A percentile compares a stretch with the other conserved stretches of the same genome.
Evolutionary conservation across 2,888 invertebrate genomes (phyloP).

Genomic region (Ashinkailepas kermadecensis): DNA sequence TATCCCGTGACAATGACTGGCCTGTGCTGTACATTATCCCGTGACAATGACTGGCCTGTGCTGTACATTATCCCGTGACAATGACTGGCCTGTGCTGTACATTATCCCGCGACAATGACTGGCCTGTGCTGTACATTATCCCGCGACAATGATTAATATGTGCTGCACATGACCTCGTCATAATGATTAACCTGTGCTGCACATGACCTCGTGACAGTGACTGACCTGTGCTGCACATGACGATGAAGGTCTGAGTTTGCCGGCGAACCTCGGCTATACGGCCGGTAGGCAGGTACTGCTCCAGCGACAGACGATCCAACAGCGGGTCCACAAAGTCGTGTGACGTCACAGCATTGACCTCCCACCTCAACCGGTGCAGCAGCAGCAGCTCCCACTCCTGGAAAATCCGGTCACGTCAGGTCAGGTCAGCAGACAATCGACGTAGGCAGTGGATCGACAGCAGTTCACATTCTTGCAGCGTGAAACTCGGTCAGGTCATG

Average conservation of each 20-base stretch:
- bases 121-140: too few relatives aligned
- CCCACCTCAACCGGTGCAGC: slow-evolving; percentile 85
- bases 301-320: slow-evolving; percentile 62
- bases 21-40: too few relatives aligned
- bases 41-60: too few relatives aligned
- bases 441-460: too few relatives aligned
- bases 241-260: slow-evolving; percentile 83
- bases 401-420: not conserved
- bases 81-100: slow-evolving; percentile 74
- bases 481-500: too few relatives aligned
- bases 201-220: not conserved
- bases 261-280: slow-evolving; percentile 54
- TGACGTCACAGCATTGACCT: slow-evolving; percentile 83
- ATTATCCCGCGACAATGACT: slow-evolving; percentile 41
- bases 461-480: too few relatives aligned
- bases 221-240: slow-evolving; percentile 84
- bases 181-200: too few relatives aligned
- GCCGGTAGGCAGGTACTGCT: slow-evolving; percentile 40
- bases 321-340: slow-evolving; percentile 84
- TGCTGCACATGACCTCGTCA: too few relatives aligned
- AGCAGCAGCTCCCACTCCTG: slow-evolving; percentile 92
- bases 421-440: not conserved
- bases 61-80: too few relatives aligned
- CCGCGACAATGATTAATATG: too few relatives aligned
- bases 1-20: too few relatives aligned